Conservation (phyloP, 1,140 invertebrate species). For the Diabrotica undecimpunctata region DNA sequence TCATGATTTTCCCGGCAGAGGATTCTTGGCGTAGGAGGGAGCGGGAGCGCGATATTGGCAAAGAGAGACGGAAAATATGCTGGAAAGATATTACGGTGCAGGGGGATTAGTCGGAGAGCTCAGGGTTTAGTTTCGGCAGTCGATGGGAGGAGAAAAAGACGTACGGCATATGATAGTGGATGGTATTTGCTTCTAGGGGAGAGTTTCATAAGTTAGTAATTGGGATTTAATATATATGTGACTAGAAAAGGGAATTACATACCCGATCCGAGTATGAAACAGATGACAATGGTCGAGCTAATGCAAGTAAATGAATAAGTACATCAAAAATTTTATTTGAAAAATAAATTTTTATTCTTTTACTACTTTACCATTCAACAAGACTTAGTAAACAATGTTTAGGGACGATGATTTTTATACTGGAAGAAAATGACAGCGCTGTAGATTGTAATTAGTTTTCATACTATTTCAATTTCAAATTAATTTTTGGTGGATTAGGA, state of each 20-base stretch:
- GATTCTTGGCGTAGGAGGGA: background rate
- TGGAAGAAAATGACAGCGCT: no score
- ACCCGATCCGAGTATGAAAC: no score
- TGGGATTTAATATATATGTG: background rate
- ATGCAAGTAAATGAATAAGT: no score
- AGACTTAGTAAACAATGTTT: no score
- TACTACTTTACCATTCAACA: no score
- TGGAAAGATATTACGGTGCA: constrained; percentile 2
- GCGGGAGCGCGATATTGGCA: background rate
- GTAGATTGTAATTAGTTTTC: no score
- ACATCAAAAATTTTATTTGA: no score
- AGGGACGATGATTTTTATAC: no score
- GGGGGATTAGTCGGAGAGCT: constrained; percentile 1
- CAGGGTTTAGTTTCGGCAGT: background rate
- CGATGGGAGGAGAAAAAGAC: background rate
- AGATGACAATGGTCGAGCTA: no score
- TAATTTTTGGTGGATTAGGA: no score
- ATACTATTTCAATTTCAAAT: no score
- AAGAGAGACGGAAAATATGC: constrained; percentile 2
- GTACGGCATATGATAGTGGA: background rate
- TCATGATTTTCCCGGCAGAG: background rate
- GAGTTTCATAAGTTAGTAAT: constrained; percentile 3
- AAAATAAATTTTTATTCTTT: no score
- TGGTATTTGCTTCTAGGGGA: background rate
- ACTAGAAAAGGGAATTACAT: background rate